phyloP scores from a whole-genome alignment of 2,113 vertebrate species.

The Vulpes lagopus region DNA sequence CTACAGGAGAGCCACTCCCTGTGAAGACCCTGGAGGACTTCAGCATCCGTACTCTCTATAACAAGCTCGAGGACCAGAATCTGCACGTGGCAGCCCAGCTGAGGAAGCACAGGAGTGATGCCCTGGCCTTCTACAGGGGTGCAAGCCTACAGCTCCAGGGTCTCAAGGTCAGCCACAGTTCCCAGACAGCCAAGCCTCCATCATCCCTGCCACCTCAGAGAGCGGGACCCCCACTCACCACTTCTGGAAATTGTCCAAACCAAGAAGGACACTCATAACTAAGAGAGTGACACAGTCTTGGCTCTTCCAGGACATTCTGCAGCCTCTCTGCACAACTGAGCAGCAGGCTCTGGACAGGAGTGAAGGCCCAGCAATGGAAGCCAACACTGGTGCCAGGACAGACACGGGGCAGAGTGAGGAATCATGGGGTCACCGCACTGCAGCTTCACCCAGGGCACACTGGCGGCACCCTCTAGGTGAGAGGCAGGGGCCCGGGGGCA shows the following conservation, averaged over 20 bases:
- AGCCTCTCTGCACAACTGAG: conserved; percentile 85
- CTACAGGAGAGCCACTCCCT: conserved; percentile 79
- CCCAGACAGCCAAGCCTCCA: background rate
- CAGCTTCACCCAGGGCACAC: background rate
- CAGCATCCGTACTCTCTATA: conserved; percentile 93
- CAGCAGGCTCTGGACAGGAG: conserved; percentile 80
- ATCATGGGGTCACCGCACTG: fast-evolving
- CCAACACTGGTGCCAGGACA: background rate
- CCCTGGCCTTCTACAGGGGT: conserved; percentile 90
- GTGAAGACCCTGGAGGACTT: conserved; percentile 92
- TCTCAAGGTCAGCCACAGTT: conserved; percentile 87
- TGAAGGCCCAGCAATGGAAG: background rate
- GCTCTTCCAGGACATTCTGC: conserved; percentile 88
- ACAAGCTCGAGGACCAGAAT: conserved; percentile 97
- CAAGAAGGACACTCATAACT: background rate
- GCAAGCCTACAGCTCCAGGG: conserved; percentile 89
- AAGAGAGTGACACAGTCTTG: background rate
- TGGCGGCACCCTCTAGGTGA: conserved; percentile 78
- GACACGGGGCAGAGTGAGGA: background rate
- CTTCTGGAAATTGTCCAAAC: background rate
- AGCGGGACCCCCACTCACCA: too few relatives aligned
- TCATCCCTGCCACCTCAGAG: fast-evolving
- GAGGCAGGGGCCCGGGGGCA: background rate
- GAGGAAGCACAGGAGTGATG: conserved; percentile 91
- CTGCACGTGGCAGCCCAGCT: conserved; percentile 94